These are phyloP conservation scores for Petrocephalus schoutedeni DNA, from an alignment of 2,797 vertebrate genomes.

Conservation along the genomic window DNA sequence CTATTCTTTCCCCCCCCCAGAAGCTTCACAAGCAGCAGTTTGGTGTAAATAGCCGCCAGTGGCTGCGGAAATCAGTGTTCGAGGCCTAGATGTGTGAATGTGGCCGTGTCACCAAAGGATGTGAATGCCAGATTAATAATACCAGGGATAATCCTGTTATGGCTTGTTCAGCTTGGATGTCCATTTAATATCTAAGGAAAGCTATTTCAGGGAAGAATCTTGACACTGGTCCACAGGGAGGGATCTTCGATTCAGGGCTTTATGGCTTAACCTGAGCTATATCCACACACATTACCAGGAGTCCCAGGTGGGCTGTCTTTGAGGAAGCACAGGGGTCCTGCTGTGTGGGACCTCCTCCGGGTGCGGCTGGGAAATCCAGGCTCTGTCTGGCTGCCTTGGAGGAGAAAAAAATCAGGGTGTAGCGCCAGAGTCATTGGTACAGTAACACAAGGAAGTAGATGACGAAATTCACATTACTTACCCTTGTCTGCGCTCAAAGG, in stretches of 20 bases:
- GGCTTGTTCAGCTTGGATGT: constrained; percentile 34
- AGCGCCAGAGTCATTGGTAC: background rate
- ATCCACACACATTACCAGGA: background rate
- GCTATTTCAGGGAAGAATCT: background rate
- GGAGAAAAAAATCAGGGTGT: background rate
- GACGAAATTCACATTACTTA: background rate
- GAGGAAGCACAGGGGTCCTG: background rate
- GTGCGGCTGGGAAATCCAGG: background rate
- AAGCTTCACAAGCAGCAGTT: constrained; percentile 13
- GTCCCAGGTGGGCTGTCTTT: background rate
- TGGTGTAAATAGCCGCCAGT: background rate
- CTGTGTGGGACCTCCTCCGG: background rate
- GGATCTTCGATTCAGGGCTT: background rate
- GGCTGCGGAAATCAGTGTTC: background rate
- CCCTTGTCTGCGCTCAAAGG: background rate
- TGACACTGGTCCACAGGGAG: background rate
- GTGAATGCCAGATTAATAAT: background rate
- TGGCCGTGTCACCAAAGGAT: background rate
- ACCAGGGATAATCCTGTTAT: constrained; percentile 10
- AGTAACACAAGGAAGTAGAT: background rate
- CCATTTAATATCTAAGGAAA: constrained; percentile 29
- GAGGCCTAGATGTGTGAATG: background rate
- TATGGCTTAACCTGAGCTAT: background rate
- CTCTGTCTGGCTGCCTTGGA: background rate
- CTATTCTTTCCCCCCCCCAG: constrained; percentile 13